phyloP scores from a whole-genome alignment of 2,113 vertebrate genomes.

The Chionomys nivalis region DNA sequence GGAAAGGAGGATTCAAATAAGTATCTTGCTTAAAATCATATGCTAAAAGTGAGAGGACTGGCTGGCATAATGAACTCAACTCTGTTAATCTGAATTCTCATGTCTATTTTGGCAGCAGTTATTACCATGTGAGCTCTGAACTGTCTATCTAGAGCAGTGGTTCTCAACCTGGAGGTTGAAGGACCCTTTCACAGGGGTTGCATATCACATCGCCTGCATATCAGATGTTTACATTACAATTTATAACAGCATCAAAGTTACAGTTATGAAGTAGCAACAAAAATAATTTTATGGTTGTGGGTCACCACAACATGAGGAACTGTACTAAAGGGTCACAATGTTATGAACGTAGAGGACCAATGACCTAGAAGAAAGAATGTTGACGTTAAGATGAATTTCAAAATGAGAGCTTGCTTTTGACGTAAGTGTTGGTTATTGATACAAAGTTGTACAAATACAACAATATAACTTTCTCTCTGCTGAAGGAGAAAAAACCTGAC shows the following conservation, averaged over 20 bases:
- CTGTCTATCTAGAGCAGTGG: neutral
- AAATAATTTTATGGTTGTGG: neutral
- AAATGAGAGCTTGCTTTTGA: conserved; percentile 24
- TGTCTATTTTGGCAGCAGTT: neutral
- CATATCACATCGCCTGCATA: neutral
- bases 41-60: neutral
- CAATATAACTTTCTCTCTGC: neutral
- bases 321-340: neutral
- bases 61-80: neutral
- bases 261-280: neutral
- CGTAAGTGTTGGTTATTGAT: conserved; percentile 13
- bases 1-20: neutral
- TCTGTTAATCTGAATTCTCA: neutral
- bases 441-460: neutral
- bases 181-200: neutral
- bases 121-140: neutral
- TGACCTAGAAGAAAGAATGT: neutral
- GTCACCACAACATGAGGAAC: neutral
- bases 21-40: neutral
- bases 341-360: neutral
- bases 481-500: neutral
- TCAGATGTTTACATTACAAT: neutral
- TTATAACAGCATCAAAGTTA: neutral
- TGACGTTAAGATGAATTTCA: neutral
- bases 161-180: neutral